A percentile compares a stretch with the other conserved stretches of the same genome.
Conservation (phyloP, 2,113 vertebrate species). For the Mesoclemmys tuberculata region DNA sequence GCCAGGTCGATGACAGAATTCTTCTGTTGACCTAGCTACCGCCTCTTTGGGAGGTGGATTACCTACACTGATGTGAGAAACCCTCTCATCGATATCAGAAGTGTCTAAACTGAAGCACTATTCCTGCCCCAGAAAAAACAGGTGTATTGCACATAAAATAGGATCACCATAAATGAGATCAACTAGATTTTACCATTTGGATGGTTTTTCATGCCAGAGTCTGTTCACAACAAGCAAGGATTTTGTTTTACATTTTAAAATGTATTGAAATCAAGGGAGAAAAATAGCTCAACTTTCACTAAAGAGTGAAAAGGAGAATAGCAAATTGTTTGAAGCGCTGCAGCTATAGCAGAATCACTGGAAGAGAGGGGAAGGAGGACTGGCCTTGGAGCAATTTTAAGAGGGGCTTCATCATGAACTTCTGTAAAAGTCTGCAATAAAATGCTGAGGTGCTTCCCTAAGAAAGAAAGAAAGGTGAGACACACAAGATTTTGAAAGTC, state of each 20-base stretch:
- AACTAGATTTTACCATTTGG: background rate
- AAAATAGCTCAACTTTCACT: rapidly evolving
- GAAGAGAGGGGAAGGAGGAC: background rate
- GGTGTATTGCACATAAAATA: background rate
- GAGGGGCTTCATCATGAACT: background rate
- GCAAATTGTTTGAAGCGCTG: background rate
- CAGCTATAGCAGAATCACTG: background rate
- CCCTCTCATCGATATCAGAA: background rate
- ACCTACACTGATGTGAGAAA: background rate
- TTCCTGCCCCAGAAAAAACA: background rate
- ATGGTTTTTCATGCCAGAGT: background rate
- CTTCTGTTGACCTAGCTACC: background rate
- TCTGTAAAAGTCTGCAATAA: background rate
- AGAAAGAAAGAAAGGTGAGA: background rate
- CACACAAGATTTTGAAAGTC: background rate
- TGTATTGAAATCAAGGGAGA: background rate
- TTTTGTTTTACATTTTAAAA: background rate
- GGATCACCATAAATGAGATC: background rate
- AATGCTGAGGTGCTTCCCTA: background rate
- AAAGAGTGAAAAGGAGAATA: background rate
- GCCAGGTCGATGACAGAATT: background rate
- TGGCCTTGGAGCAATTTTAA: background rate
- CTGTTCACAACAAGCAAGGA: background rate
- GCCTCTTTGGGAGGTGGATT: background rate
- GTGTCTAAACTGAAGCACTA: background rate